Evolutionary conservation across 2,888 invertebrate genomes (phyloP).

Genomic region (Nomada flava): DNA sequence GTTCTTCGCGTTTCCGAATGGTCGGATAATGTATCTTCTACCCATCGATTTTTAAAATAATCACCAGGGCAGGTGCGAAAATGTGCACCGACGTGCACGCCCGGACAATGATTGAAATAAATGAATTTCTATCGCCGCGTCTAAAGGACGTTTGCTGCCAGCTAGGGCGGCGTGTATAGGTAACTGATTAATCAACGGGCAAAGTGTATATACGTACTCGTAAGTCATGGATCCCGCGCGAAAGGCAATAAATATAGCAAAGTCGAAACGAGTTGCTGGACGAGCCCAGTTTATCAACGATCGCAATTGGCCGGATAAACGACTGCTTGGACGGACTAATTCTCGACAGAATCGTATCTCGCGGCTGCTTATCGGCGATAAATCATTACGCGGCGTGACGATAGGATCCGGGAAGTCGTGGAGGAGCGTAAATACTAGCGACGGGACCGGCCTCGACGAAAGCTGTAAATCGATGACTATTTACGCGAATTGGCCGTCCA

Average conservation of each 20-base stretch:
- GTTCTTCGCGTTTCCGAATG: no score
- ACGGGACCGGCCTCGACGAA: conserved; percentile 20
- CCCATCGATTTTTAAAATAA: no score
- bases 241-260: conserved; percentile 7
- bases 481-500: conserved; percentile 58
- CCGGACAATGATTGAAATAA: no score
- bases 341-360: conserved; percentile 30
- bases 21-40: no score
- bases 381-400: conserved; percentile 37
- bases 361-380: conserved; percentile 28
- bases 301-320: conserved; percentile 45
- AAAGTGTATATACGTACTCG: no score
- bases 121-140: not conserved
- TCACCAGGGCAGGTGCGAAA: no score
- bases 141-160: no score
- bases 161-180: no score
- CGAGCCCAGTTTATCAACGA: conserved; percentile 27
- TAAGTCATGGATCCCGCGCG: no score
- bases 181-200: no score
- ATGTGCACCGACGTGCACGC: no score
- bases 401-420: conserved; percentile 4
- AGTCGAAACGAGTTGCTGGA: conserved; percentile 10
- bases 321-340: conserved; percentile 31
- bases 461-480: conserved; percentile 65
- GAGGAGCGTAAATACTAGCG: conserved; percentile 28